Evolutionary conservation across 2,888 invertebrate species (phyloP), one percentile per base, ranked within the genome.

Genomic region (Drosophila borealis): DNA sequence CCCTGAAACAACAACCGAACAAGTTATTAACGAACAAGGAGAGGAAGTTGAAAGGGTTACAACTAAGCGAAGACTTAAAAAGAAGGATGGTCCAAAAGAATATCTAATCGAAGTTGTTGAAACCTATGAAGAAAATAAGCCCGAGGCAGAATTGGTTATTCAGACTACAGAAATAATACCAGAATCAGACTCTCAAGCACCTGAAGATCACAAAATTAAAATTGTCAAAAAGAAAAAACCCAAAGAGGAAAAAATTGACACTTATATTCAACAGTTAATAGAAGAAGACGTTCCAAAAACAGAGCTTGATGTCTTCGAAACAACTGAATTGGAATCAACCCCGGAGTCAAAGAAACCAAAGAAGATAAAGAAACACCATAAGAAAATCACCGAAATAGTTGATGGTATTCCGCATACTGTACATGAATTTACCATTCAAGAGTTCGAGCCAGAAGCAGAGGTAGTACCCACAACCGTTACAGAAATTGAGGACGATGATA

Each of bases 121-220:
- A 29, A 91, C 92, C 2, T 90, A 91, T 65, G 92, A 92, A 63
- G 92, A 93, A 64, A 91, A 91, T 11, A 89, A 92, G 41, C 89
- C 90, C 0, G 91, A 93, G 88, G 92, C 93, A 0, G 90, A 93
- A 50, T 88, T 93, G 1, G 89, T 92, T 4, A 91, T 93, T 34
- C 91, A 92, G 39, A 92, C 92, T 55, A 90, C 91, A 2, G 93
- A 93, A 87, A 79, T 79, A 83, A 88, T 42, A 64, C 88, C 91
- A 4, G 63, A 61, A 14, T 33, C 50, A 21, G 80, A 80, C 21
- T n/a, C 25, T 8, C 33, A 65, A 10, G 25, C 51, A 13, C 48
- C 55, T 17, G 53, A 74, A 10, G 60, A 74, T 5, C 68, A 74
- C 33, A 80, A 81, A 39, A 64, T 87, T 6, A 90, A 89, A 41